Conservation (phyloP, 2,888 invertebrate species). For the Amiota minor region DNA sequence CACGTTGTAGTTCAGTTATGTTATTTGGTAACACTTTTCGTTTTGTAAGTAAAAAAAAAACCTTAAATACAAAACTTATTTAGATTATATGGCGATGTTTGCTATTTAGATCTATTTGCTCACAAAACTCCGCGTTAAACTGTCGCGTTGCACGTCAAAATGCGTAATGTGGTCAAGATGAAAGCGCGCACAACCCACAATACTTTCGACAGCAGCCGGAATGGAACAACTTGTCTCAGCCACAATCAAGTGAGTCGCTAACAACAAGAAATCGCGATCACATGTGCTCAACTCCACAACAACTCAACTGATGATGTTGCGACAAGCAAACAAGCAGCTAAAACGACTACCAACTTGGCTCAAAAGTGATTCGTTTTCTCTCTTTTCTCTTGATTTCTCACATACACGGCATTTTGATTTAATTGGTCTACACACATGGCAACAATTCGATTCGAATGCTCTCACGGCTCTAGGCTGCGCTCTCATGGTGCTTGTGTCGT, state of each 20-base stretch:
- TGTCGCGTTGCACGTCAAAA: conserved; percentile 70
- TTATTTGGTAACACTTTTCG: not conserved
- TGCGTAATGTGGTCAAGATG: conserved; percentile 63
- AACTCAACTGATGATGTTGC: conserved; percentile 23
- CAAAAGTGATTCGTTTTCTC: conserved; percentile 35
- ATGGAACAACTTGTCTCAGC: conserved; percentile 42
- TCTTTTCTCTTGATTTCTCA: conserved; percentile 20
- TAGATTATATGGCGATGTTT: not conserved
- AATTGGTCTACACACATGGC: conserved; percentile 52
- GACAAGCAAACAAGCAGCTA: not conserved
- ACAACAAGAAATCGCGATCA: conserved; percentile 16
- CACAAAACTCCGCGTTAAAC: conserved; percentile 46
- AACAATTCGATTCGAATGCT: too few relatives aligned
- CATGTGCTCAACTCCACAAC: not conserved
- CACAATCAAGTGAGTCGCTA: conserved; percentile 29
- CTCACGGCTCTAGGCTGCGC: too few relatives aligned
- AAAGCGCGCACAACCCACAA: conserved; percentile 51
- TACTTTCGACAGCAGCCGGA: not conserved
- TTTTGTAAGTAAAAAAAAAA: not conserved
- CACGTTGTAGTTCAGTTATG: not conserved
- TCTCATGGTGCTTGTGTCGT: not conserved
- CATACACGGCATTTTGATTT: conserved; percentile 42
- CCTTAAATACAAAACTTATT: not conserved
- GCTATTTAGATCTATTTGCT: not conserved
- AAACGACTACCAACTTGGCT: conserved; percentile 36